Percentiles rank a stretch among this genome's conserved stretches.
Evolutionary conservation across 2,888 invertebrate genomes (phyloP).

Genomic region (Erebia ligea): DNA sequence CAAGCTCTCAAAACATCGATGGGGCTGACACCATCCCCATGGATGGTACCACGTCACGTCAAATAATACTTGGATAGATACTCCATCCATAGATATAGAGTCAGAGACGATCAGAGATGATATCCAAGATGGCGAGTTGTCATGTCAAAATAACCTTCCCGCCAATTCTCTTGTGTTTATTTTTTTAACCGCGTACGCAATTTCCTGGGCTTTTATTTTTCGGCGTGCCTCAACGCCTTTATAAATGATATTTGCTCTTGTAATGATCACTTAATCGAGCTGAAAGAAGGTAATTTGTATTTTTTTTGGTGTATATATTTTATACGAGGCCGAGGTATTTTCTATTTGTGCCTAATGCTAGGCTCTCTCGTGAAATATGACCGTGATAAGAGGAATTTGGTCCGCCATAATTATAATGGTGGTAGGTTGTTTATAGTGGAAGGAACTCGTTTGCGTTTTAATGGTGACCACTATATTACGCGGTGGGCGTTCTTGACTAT

Average conservation of each 20-base stretch:
- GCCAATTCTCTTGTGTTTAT: constrained; percentile 48
- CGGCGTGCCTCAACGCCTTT: constrained; percentile 52
- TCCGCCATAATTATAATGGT: constrained; percentile 76
- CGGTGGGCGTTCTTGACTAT: constrained; percentile 60
- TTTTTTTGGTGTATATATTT: constrained; percentile 40
- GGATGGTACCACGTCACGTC: too few relatives aligned
- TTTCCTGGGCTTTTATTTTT: constrained; percentile 67
- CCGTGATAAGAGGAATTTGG: constrained; percentile 77
- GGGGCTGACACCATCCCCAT: too few relatives aligned
- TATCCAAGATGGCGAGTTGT: constrained; percentile 66
- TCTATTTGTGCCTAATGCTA: constrained; percentile 68
- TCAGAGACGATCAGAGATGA: constrained; percentile 47
- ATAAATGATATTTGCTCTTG: constrained; percentile 67
- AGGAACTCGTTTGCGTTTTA: constrained; percentile 73
- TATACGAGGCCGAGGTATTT: constrained; percentile 50
- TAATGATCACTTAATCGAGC: constrained; percentile 76
- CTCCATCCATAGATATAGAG: too few relatives aligned
- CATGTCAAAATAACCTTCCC: constrained; percentile 58
- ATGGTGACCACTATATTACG: constrained; percentile 79
- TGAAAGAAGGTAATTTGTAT: constrained; percentile 66
- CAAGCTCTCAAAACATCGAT: too few relatives aligned
- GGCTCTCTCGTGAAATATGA: constrained; percentile 72
- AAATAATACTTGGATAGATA: too few relatives aligned
- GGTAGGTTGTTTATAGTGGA: constrained; percentile 71
- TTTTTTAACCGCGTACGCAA: constrained; percentile 68